A percentile compares a stretch with the other conserved stretches of the same genome.
phyloP scores from a whole-genome alignment of 2,888 invertebrate species.

The Calephelis perditalis region DNA sequence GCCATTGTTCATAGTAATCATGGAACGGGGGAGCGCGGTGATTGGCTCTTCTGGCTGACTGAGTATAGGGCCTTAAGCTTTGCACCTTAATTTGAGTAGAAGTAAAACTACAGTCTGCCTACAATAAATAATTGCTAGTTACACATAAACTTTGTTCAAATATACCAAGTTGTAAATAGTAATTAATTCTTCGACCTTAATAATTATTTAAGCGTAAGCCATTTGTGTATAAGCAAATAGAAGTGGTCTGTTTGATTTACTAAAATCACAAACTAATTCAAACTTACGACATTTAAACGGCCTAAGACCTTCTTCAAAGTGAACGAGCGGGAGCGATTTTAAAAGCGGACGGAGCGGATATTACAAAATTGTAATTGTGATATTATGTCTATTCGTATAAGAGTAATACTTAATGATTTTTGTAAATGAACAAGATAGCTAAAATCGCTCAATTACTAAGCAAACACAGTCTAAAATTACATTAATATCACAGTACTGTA shows the following conservation, averaged over 20 bases:
- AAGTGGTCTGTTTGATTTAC: slow-evolving; percentile 8
- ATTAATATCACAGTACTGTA: too few species aligned
- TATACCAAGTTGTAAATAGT: slow-evolving; percentile 4
- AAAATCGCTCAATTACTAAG: too few species aligned
- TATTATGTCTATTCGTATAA: too few species aligned
- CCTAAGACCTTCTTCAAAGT: background rate
- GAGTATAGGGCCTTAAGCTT: too few species aligned
- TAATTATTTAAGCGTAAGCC: slow-evolving; percentile 1
- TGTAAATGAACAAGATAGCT: too few species aligned
- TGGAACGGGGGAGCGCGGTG: too few species aligned
- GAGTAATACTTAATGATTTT: too few species aligned
- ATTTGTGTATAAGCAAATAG: slow-evolving; percentile 8
- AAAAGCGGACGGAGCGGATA: background rate
- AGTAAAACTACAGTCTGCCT: background rate
- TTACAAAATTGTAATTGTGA: too few species aligned
- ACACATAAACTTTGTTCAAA: slow-evolving; percentile 2
- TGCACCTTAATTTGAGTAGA: background rate
- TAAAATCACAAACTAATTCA: slow-evolving; percentile 5
- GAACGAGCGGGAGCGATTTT: background rate
- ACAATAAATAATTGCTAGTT: background rate
- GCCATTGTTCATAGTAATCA: too few species aligned
- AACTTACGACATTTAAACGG: background rate
- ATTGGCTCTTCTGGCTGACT: too few species aligned
- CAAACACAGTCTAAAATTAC: too few species aligned
- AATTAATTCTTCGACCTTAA: slow-evolving; percentile 9